These are phyloP conservation scores for Phymatocera aterrima DNA, from an alignment of 2,888 invertebrate species.

Conservation along the genomic window DNA sequence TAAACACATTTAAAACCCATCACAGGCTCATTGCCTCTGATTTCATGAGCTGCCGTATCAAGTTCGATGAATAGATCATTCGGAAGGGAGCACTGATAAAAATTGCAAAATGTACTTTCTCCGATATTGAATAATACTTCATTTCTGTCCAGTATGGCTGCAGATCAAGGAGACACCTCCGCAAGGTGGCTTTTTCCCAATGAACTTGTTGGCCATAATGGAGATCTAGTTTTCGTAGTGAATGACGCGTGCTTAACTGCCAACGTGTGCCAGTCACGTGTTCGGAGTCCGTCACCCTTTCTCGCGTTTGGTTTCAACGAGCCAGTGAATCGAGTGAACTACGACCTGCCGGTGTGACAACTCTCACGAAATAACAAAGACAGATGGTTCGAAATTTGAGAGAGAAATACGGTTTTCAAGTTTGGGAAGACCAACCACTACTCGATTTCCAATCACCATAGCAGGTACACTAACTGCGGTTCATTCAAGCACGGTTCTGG, in stretches of 20 bases:
- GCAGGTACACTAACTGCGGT: no score
- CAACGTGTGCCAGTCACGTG: constrained; percentile 65
- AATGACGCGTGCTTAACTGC: constrained; percentile 57
- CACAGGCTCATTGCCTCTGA: no score
- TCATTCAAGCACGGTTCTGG: no score
- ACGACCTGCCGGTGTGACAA: constrained; percentile 53
- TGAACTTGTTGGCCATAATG: constrained; percentile 4
- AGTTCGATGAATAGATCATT: no score
- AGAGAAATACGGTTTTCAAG: background rate
- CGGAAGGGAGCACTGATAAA: no score
- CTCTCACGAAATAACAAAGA: constrained; percentile 50
- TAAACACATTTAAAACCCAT: no score
- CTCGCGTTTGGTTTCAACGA: constrained; percentile 57
- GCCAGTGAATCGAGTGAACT: constrained; percentile 52
- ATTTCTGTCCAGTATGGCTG: background rate
- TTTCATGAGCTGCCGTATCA: no score
- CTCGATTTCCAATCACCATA: background rate
- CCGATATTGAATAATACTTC: background rate
- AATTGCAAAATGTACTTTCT: no score
- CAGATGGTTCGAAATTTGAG: constrained; percentile 52
- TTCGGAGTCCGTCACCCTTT: constrained; percentile 50
- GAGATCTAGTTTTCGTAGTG: constrained; percentile 12
- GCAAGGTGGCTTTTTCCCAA: constrained; percentile 21
- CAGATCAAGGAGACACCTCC: background rate
- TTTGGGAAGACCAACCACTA: background rate